These are phyloP conservation scores for Agrotis ipsilon DNA, from an alignment of 2,888 invertebrate species.

Conservation along the genomic window DNA sequence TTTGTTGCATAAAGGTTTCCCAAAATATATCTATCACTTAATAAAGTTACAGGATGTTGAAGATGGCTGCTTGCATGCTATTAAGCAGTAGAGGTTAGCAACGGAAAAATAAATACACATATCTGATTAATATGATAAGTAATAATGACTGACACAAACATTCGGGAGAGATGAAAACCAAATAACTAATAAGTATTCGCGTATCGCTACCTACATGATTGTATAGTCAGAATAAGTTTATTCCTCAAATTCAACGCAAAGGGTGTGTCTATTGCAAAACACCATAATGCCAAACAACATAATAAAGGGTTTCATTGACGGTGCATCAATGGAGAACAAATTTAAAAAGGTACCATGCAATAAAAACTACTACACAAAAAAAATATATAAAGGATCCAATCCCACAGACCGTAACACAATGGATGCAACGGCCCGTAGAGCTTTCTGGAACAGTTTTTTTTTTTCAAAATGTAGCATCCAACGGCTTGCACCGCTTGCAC, in stretches of 20 bases:
- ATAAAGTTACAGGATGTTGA: no score
- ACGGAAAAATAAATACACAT: not conserved
- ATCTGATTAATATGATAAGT: not conserved
- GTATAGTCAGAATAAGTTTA: conserved; percentile 1
- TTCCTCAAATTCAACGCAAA: not conserved
- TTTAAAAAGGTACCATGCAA: conserved; percentile 36
- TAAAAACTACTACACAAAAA: not conserved
- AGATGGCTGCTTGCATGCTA: no score
- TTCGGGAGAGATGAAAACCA: not conserved
- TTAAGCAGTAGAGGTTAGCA: not conserved
- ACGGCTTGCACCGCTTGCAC: conserved; percentile 23
- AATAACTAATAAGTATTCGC: not conserved
- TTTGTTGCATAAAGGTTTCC: no score
- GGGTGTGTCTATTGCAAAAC: conserved; percentile 1
- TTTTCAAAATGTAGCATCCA: conserved; percentile 17
- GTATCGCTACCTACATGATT: not conserved
- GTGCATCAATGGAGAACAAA: conserved; percentile 37
- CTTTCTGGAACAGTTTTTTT: conserved; percentile 39
- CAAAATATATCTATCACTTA: no score
- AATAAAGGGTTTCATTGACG: conserved; percentile 34
- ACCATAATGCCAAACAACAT: conserved; percentile 17
- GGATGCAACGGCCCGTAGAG: conserved; percentile 38
- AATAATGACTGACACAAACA: not conserved
- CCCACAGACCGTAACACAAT: conserved; percentile 31
- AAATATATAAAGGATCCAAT: conserved; percentile 10